phyloP scores from a whole-genome alignment of 2,113 vertebrate species.

The cattle (Bos taurus) region ARS-UCD2.0 NC_037344.1:47518501-47519000 shows the following conservation, averaged over 20 bases:
- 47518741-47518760: fast-evolving
- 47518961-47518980: not conserved
- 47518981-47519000: too few relatives aligned
- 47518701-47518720: not conserved
- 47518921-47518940: not conserved
- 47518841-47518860: not conserved
- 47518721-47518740: not conserved
- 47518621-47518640: not conserved
- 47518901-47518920: not conserved
- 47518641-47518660: too few relatives aligned
- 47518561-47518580: fast-evolving
- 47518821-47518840: too few relatives aligned
- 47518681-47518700: not conserved
- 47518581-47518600: fast-evolving
- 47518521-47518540: fast-evolving
- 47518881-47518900: not conserved
- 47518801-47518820: not conserved
- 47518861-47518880: not conserved
- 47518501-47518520: not conserved
- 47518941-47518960: not conserved
- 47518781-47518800: not conserved
- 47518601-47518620: fast-evolving
- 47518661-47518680: not conserved
- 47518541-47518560: fast-evolving
- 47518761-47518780: fast-evolving